Evolutionary conservation across 1,140 invertebrate species (phyloP).

Genomic region (Ephestia elutella): DNA sequence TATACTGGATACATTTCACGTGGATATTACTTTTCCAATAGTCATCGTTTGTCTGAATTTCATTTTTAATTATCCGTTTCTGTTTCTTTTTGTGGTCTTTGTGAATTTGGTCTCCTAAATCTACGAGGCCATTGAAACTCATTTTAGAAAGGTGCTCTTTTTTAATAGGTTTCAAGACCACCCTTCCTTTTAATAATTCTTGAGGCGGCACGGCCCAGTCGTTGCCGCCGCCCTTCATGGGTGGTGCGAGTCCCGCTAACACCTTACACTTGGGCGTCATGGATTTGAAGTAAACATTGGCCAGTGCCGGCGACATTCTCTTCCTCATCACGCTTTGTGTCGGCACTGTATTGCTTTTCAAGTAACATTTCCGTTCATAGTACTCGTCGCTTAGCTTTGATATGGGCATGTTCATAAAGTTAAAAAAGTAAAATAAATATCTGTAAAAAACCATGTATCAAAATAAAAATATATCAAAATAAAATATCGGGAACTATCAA

Average conservation of each 20-base stretch:
- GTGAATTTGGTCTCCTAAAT: slow-evolving; percentile 34
- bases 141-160: slow-evolving; percentile 41
- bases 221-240: slow-evolving; percentile 50
- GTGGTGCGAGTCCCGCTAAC: slow-evolving; percentile 52
- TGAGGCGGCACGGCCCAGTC: slow-evolving; percentile 54
- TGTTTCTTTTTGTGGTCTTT: slow-evolving; percentile 31
- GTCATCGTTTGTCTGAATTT: slow-evolving; percentile 38
- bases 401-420: slow-evolving; percentile 26
- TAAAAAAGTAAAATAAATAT: slow-evolving; percentile 5
- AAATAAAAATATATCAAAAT: too few species aligned
- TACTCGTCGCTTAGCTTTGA: slow-evolving; percentile 49
- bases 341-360: slow-evolving; percentile 50
- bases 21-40: slow-evolving; percentile 44
- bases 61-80: slow-evolving; percentile 32
- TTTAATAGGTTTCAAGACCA: slow-evolving; percentile 43
- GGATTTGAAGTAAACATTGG: slow-evolving; percentile 56
- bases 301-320: slow-evolving; percentile 45
- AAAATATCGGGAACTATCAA: too few species aligned
- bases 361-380: slow-evolving; percentile 49
- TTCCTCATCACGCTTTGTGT: slow-evolving; percentile 54
- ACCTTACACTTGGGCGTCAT: slow-evolving; percentile 51
- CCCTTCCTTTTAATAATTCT: slow-evolving; percentile 40
- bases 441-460: slow-evolving; percentile 1
- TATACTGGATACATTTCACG: slow-evolving; percentile 24
- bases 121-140: slow-evolving; percentile 39